Conservation (phyloP, 2,797 vertebrate species). For the Dendrocincla fuliginosa region DNA sequence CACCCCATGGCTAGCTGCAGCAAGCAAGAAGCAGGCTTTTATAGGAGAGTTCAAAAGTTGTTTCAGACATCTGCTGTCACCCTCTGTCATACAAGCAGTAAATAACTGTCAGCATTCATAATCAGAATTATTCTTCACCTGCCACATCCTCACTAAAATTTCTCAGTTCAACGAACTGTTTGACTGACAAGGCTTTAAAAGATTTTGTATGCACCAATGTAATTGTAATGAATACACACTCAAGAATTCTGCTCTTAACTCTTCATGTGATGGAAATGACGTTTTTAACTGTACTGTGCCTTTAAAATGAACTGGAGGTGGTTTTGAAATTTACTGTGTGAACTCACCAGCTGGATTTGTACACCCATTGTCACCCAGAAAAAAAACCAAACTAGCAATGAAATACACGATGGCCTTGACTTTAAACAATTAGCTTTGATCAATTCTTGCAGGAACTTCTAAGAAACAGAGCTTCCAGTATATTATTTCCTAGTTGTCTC, state of each 20-base stretch:
- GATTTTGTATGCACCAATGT: neutral
- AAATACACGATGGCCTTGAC: neutral
- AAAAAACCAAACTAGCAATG: neutral
- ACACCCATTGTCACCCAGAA: neutral
- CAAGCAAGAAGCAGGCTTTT: neutral
- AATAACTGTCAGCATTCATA: neutral
- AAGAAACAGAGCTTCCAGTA: neutral
- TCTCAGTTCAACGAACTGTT: slow-evolving; percentile 4
- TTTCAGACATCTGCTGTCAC: neutral
- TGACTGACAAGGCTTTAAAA: neutral
- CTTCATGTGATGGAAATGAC: neutral
- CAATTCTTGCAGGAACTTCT: neutral
- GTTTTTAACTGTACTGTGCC: neutral
- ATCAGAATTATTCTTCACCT: neutral
- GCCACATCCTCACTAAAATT: neutral
- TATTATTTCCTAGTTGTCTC: neutral
- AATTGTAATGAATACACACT: neutral
- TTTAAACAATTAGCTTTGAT: neutral
- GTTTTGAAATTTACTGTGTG: neutral
- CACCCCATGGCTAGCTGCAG: neutral
- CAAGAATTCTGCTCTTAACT: neutral
- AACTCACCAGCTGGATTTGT: neutral
- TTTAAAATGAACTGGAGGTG: neutral
- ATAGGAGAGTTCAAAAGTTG: neutral
- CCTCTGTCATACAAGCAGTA: neutral